Percentiles rank a stretch among this genome's conserved stretches.
Conservation (phyloP, 2,113 vertebrate genomes). For the Strix uralensis region DNA sequence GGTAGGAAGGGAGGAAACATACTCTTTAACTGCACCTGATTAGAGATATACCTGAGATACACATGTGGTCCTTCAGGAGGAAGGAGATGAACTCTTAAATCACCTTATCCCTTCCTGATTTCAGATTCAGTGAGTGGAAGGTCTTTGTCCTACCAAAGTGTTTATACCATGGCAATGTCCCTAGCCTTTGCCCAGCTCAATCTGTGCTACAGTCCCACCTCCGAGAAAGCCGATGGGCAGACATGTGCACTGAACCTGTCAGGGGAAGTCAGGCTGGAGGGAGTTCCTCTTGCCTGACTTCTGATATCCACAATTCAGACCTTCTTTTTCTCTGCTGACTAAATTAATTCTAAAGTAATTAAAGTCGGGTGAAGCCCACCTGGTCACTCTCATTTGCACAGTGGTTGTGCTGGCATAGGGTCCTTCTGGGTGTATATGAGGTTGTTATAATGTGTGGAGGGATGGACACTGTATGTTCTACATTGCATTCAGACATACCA, state of each 20-base stretch:
- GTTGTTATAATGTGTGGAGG: background rate
- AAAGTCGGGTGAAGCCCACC: background rate
- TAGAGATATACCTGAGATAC: background rate
- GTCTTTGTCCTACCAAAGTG: background rate
- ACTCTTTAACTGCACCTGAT: background rate
- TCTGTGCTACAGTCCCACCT: background rate
- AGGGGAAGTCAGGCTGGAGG: background rate
- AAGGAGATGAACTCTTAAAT: background rate
- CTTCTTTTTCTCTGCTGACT: background rate
- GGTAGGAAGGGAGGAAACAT: background rate
- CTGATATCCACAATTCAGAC: background rate
- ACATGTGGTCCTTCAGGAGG: background rate
- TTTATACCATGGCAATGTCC: background rate
- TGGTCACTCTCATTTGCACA: background rate
- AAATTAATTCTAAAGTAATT: background rate
- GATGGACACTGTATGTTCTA: background rate
- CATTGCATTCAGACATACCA: background rate
- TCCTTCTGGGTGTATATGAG: background rate
- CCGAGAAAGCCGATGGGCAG: background rate
- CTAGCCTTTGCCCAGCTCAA: background rate
- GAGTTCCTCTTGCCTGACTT: background rate
- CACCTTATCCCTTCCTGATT: background rate
- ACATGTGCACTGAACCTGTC: background rate
- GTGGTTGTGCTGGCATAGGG: background rate
- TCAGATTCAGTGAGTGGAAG: background rate